phyloP scores from a whole-genome alignment of 2,888 invertebrate genomes.

The Drosophila leonis region DNA sequence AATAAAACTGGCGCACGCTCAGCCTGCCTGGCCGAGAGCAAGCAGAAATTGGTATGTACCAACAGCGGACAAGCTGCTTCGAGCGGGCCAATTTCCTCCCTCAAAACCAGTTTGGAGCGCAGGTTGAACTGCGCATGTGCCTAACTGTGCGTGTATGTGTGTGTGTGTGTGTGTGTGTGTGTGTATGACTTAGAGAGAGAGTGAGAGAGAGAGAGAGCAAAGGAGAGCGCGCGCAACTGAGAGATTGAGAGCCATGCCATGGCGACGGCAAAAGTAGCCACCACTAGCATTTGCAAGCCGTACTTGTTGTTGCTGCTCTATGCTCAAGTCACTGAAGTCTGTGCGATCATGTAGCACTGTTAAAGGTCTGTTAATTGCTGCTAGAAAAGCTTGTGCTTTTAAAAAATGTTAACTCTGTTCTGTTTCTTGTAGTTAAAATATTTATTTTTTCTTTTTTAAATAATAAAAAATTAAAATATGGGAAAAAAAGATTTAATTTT shows the following conservation, averaged over 20 bases:
- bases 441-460: not conserved
- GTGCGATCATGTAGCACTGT: conserved; percentile 33
- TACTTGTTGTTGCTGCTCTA: conserved; percentile 23
- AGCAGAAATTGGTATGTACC: conserved; percentile 65
- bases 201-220: not conserved
- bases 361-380: conserved; percentile 22
- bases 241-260: conserved; percentile 39
- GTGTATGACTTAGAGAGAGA: too few species aligned
- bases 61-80: conserved; percentile 41
- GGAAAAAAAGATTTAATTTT: too few species aligned
- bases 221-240: conserved; percentile 17
- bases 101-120: conserved; percentile 80
- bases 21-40: conserved; percentile 59
- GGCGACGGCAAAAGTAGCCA: conserved; percentile 25
- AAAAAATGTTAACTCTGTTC: not conserved
- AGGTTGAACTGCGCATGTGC: conserved; percentile 76
- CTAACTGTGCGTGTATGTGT: conserved; percentile 5
- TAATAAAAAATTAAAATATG: not conserved
- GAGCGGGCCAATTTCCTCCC: conserved; percentile 76
- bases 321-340: conserved; percentile 25
- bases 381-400: conserved; percentile 14
- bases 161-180: conserved; percentile 3
- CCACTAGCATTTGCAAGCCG: conserved; percentile 42
- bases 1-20: conserved; percentile 73
- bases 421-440: not conserved